Percentiles rank a stretch among this genome's conserved stretches.
phyloP scores from a whole-genome alignment of 1,140 invertebrate species.

The Musca vetustissima region DNA sequence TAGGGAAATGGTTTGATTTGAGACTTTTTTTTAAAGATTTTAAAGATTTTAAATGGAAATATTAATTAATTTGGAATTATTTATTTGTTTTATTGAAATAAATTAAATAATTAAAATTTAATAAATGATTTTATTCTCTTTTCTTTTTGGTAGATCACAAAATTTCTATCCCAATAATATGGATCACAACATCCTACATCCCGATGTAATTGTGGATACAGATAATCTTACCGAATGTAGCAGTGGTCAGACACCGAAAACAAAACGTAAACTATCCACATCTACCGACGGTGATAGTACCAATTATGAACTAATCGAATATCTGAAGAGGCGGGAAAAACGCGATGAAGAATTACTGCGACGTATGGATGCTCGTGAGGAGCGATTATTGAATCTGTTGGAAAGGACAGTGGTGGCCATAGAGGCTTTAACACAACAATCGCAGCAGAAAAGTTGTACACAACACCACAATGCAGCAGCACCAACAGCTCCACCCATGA shows the following conservation, averaged over 20 bases:
- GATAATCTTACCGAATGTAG: conserved; percentile 51
- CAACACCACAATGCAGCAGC: background rate
- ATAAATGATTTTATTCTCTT: background rate
- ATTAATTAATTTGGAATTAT: background rate
- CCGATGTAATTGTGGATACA: conserved; percentile 53
- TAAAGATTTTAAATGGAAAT: no score
- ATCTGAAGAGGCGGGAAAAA: conserved; percentile 50
- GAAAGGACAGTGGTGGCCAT: conserved; percentile 51
- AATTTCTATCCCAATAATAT: conserved; percentile 49
- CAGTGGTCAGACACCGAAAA: conserved; percentile 42
- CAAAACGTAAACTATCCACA: conserved; percentile 49
- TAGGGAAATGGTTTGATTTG: no score
- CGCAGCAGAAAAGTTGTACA: conserved; percentile 5
- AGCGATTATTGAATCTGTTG: conserved; percentile 44
- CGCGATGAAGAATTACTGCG: conserved; percentile 50
- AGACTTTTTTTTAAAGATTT: no score
- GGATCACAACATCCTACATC: conserved; percentile 50
- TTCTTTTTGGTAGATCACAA: conserved; percentile 38
- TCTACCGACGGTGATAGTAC: conserved; percentile 51
- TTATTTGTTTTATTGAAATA: no score
- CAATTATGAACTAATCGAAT: conserved; percentile 53
- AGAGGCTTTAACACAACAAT: conserved; percentile 38
- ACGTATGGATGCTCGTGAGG: conserved; percentile 52
- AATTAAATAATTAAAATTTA: background rate
- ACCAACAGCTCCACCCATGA: no score